Evolutionary conservation across 1,140 invertebrate genomes (phyloP).

Genomic region (Drosophila obscura): DNA sequence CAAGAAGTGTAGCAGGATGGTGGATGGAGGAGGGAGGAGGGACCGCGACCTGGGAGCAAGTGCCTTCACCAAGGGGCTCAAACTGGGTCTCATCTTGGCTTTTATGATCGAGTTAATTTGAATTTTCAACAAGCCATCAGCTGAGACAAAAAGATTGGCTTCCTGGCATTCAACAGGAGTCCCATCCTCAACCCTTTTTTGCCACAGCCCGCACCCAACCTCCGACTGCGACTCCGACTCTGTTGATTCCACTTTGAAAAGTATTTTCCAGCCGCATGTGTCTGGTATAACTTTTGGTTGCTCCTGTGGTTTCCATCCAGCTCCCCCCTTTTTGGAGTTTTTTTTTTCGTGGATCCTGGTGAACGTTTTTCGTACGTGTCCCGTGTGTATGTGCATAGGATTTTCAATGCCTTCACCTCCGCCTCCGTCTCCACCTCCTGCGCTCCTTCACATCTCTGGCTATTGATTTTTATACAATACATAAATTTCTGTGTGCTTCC

Average conservation of each 20-base stretch:
- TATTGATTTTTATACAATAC: constrained; percentile 81
- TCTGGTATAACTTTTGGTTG: constrained; percentile 67
- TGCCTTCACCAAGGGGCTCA: constrained; percentile 32
- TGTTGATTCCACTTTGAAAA: constrained; percentile 74
- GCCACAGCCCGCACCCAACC: constrained; percentile 29
- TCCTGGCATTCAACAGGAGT: constrained; percentile 46
- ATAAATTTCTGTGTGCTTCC: constrained; percentile 57
- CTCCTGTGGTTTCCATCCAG: constrained; percentile 57
- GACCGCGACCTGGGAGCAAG: background rate
- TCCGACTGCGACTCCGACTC: constrained; percentile 36
- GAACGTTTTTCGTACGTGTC: constrained; percentile 75
- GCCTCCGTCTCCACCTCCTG: constrained; percentile 11
- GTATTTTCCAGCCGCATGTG: constrained; percentile 78
- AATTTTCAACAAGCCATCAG: constrained; percentile 69
- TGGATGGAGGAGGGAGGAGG: too few species aligned
- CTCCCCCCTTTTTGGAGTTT: constrained; percentile 15
- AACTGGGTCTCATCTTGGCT: constrained; percentile 64
- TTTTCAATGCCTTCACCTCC: constrained; percentile 63
- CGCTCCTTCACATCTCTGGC: constrained; percentile 5
- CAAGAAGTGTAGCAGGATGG: background rate
- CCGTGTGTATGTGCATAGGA: constrained; percentile 76
- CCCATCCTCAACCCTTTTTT: constrained; percentile 20
- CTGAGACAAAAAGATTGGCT: constrained; percentile 51
- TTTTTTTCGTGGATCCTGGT: constrained; percentile 44
- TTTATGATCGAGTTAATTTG: constrained; percentile 79